Percentiles rank a stretch among this genome's conserved stretches.
phyloP scores from a whole-genome alignment of 2,888 invertebrate species.

The Athetis lepigone region DNA sequence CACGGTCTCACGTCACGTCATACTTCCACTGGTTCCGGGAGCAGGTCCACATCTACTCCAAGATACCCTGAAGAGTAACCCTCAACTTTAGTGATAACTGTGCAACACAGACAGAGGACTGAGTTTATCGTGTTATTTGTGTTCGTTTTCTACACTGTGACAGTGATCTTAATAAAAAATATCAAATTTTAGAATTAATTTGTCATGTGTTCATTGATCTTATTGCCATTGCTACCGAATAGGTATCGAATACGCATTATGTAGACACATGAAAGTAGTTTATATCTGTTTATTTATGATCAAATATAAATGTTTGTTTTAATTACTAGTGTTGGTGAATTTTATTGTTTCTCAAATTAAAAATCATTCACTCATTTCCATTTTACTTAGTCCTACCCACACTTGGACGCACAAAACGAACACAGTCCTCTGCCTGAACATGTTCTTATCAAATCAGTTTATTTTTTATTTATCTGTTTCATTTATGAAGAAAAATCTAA shows the following conservation, averaged over 20 bases:
- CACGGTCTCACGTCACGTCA: constrained; percentile 92
- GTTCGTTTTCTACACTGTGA: constrained; percentile 14
- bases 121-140: constrained; percentile 53
- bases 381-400: neutral
- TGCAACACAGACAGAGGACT: constrained; percentile 72
- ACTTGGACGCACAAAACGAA: constrained; percentile 45
- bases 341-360: constrained; percentile 19
- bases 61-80: constrained; percentile 91
- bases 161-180: constrained; percentile 10
- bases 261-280: neutral
- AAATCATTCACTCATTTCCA: constrained; percentile 1
- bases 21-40: constrained; percentile 94
- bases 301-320: neutral
- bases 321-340: constrained; percentile 10
- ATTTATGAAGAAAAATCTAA: constrained; percentile 44
- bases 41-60: constrained; percentile 94
- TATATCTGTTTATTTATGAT: neutral
- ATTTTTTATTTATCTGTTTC: constrained; percentile 47
- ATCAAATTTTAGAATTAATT: constrained; percentile 20
- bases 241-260: constrained; percentile 2
- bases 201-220: constrained; percentile 15
- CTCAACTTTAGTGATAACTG: constrained; percentile 66
- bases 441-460: constrained; percentile 48
- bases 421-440: constrained; percentile 69
- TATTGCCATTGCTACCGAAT: neutral